Evolutionary conservation across 2,113 vertebrate species (phyloP).

Genomic region (Hylia prasina): DNA sequence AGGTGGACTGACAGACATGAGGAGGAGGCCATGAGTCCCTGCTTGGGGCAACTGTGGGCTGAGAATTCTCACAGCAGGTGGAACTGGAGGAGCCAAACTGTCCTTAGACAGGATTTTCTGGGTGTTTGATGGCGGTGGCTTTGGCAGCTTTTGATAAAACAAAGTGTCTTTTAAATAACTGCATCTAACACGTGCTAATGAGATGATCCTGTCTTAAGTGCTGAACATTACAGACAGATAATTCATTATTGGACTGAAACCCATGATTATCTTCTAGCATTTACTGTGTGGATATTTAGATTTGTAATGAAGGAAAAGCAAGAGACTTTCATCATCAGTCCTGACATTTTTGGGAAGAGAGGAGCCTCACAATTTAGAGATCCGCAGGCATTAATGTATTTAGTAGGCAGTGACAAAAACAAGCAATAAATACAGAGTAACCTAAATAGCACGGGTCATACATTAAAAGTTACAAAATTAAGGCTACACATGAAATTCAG

Average conservation of each 20-base stretch:
- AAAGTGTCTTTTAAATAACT: neutral
- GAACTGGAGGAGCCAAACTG: neutral
- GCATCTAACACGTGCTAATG: neutral
- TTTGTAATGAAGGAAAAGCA: neutral
- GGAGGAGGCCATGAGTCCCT: neutral
- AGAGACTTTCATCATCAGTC: neutral
- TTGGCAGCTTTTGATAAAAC: neutral
- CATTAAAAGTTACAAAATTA: constrained; percentile 52
- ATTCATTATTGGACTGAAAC: neutral
- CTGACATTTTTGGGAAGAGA: neutral
- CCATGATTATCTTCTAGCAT: neutral
- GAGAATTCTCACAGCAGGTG: neutral
- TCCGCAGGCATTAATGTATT: neutral
- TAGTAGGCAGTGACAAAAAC: constrained; percentile 8
- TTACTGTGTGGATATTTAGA: neutral
- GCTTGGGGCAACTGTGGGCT: rapidly evolving
- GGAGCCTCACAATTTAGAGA: neutral
- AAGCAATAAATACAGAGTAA: constrained; percentile 32
- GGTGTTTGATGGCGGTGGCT: neutral
- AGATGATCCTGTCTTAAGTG: neutral
- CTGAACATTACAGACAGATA: neutral
- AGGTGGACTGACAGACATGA: neutral
- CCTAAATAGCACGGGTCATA: neutral
- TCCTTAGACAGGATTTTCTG: neutral
- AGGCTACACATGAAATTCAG: neutral